A percentile compares a stretch with the other conserved stretches of the same genome.
These are phyloP conservation scores for Brenthis hecate DNA, from an alignment of 2,888 invertebrate species.

Conservation along the genomic window DNA sequence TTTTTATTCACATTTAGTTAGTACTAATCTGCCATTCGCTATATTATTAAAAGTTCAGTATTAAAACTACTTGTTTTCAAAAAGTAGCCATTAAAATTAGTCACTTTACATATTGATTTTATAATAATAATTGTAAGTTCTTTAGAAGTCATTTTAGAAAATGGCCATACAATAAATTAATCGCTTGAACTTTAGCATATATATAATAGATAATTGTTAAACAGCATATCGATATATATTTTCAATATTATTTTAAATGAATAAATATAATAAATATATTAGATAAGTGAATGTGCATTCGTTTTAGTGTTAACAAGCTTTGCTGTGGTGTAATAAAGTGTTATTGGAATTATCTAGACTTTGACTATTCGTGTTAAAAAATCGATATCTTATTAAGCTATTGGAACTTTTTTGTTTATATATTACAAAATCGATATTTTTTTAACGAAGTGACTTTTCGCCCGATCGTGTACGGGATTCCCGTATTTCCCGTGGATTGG, in stretches of 20 bases:
- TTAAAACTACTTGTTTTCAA: background rate
- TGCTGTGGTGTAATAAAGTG: conserved; percentile 29
- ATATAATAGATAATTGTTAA: conserved; percentile 46
- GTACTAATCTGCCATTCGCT: no score
- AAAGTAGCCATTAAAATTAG: background rate
- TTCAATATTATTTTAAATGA: conserved; percentile 23
- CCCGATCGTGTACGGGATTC: no score
- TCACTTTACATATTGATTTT: background rate
- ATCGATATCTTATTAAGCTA: conserved; percentile 15
- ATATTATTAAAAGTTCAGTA: background rate
- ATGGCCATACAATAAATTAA: conserved; percentile 11
- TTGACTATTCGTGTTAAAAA: conserved; percentile 18
- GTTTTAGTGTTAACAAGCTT: conserved; percentile 34
- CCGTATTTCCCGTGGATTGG: no score
- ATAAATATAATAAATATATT: conserved; percentile 13
- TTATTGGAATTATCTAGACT: conserved; percentile 20
- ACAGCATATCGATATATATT: conserved; percentile 56
- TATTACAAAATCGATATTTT: no score
- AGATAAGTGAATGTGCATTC: conserved; percentile 29
- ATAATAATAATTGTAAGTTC: conserved; percentile 6
- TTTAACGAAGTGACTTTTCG: no score
- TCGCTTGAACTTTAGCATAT: conserved; percentile 28
- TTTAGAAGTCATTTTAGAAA: conserved; percentile 15
- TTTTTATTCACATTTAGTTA: background rate
- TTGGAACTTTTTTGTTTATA: background rate